Evolutionary conservation across 2,888 invertebrate species (phyloP).

Genomic region (Drosophila kanekoi): DNA sequence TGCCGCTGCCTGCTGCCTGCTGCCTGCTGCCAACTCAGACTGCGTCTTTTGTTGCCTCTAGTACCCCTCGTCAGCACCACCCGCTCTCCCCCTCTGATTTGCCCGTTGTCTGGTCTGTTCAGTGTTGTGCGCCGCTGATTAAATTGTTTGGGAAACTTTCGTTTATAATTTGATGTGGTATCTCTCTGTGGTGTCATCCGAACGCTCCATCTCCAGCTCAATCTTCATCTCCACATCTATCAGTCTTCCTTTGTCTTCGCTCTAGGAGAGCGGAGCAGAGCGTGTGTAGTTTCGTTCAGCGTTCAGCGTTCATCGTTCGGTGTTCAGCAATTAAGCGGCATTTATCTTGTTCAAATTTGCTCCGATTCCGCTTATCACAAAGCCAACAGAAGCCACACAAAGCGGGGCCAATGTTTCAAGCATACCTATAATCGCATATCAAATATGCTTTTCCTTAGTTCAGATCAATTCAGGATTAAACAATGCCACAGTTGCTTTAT

Average conservation of each 20-base stretch:
- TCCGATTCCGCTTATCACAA: slow-evolving; percentile 42
- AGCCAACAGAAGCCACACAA: slow-evolving; percentile 46
- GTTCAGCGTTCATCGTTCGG: slow-evolving; percentile 27
- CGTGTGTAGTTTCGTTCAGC: slow-evolving; percentile 44
- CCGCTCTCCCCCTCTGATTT: neutral
- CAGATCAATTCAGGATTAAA: slow-evolving; percentile 1
- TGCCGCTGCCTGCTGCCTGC: too few relatives aligned
- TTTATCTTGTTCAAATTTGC: slow-evolving; percentile 75
- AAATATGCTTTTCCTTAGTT: neutral
- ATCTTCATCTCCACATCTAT: slow-evolving; percentile 31
- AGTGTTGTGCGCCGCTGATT: slow-evolving; percentile 69
- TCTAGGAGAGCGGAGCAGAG: slow-evolving; percentile 1
- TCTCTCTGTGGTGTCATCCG: slow-evolving; percentile 49
- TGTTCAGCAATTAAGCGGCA: slow-evolving; percentile 66
- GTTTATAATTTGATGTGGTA: slow-evolving; percentile 71
- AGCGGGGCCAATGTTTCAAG: slow-evolving; percentile 10
- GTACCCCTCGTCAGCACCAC: too few relatives aligned
- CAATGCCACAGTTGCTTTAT: neutral
- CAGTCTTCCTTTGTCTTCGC: slow-evolving; percentile 38
- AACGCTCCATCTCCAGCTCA: slow-evolving; percentile 8
- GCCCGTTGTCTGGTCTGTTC: slow-evolving; percentile 17
- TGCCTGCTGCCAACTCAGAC: slow-evolving; percentile 4
- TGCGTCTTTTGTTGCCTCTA: slow-evolving; percentile 12
- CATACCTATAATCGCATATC: slow-evolving; percentile 22
- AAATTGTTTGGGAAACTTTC: slow-evolving; percentile 73